A percentile compares a stretch with the other conserved stretches of the same genome.
Evolutionary conservation across 2,113 vertebrate genomes (phyloP).

Genomic region (Podilymbus podiceps): DNA sequence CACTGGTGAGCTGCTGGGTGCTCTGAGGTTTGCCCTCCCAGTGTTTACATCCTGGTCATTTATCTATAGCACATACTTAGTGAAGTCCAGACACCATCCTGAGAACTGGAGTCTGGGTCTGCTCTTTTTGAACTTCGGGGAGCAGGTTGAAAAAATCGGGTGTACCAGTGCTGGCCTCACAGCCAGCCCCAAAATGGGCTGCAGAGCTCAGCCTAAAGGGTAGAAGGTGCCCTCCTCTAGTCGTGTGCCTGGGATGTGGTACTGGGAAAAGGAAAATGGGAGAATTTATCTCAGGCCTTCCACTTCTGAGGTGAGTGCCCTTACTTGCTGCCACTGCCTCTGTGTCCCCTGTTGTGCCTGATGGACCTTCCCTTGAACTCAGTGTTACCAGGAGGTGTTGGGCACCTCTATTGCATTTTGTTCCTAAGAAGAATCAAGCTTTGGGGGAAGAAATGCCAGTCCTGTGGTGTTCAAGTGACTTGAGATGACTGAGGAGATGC

Average conservation of each 20-base stretch:
- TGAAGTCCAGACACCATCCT: background rate
- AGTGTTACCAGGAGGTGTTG: background rate
- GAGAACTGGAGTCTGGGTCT: background rate
- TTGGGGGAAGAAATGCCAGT: background rate
- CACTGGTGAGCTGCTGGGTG: background rate
- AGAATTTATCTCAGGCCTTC: background rate
- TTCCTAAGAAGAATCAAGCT: background rate
- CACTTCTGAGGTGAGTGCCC: background rate
- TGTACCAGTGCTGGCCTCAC: background rate
- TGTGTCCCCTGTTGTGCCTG: background rate
- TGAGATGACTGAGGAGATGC: background rate
- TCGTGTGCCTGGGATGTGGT: background rate
- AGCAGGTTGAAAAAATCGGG: background rate
- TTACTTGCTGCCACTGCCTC: background rate
- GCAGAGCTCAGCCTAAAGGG: background rate
- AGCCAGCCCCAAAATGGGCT: background rate
- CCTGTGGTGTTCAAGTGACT: background rate
- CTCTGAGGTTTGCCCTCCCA: background rate
- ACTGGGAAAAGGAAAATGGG: background rate
- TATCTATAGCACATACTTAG: background rate
- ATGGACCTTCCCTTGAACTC: background rate
- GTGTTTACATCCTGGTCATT: background rate
- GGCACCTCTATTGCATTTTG: background rate
- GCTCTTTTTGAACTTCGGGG: background rate
- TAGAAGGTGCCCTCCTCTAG: background rate